Base-by-base conservation (phyloP, 1,140 invertebrate species). In the Rhagoletis zephyria region DNA sequence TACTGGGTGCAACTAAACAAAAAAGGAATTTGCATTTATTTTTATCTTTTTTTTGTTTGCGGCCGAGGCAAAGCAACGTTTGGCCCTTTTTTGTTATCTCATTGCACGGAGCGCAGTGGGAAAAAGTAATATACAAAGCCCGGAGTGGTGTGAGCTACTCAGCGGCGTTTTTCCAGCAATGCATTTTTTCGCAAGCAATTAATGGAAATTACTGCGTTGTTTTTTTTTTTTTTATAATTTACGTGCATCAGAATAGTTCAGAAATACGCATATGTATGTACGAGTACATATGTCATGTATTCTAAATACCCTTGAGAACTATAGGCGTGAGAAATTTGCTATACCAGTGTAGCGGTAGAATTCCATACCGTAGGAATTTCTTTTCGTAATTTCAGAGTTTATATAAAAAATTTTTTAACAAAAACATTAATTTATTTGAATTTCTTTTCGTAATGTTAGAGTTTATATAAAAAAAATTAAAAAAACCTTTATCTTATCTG, bases 141-240 rank as follows among this genome's bases (percentile, higher is more conserved):
- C 51, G 45, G 67, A n/a, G 45, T 14, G 5, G 67, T 48, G 40
- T 74, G 67, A 56, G 10, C 30, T 30, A 30, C 30, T 56, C 5
- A 56, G 51, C 51, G 51, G 2, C 51, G 42, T 74, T 74, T 74
- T 14, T 42, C 5, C 42, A n/a, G 67, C 67, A 45, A 0, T 14
- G 16, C 12, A 74, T 74, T 74, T 48, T 74, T 48, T 48, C 67
- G 12, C 67, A 74, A 14, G 42, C 67, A 74, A 48, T 74, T 74
- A 74, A 74, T 74, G 67, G 10, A 74, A 48, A 74, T 74, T 74
- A n/a, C 45, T 74, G 45, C 42, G 9, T 3, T 42, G 19, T 30
- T 12, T 12, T 42, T 42, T 10, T 30, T n/a, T 7, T 67, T 0
- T 67, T 63, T 67, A 67, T 67, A 4, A 3, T 67, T 6, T 67